phyloP scores from a whole-genome alignment of 1,140 invertebrate species.

The Heliothis virescens region DNA sequence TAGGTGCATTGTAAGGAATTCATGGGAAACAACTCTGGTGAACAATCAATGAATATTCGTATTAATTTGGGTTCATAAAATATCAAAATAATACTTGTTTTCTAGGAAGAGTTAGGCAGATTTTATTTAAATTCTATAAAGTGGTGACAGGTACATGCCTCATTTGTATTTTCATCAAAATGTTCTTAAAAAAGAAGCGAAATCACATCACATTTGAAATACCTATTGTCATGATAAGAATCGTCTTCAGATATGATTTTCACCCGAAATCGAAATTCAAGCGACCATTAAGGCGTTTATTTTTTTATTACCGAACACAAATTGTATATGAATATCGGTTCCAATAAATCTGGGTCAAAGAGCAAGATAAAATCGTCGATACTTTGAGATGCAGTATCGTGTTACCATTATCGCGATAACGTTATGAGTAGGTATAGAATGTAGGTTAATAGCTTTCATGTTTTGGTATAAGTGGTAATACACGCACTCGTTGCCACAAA shows the following conservation, averaged over 20 bases:
- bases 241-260: background rate
- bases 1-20: background rate
- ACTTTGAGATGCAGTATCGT: slow-evolving; percentile 49
- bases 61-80: too few relatives aligned
- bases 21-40: too few relatives aligned
- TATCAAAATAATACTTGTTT: too few relatives aligned
- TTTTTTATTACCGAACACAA: slow-evolving; percentile 1
- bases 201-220: too few relatives aligned
- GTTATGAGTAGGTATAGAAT: slow-evolving; percentile 41
- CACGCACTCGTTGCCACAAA: slow-evolving; percentile 17
- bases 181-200: too few relatives aligned
- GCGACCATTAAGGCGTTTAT: slow-evolving; percentile 1
- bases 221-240: background rate
- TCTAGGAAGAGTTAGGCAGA: background rate
- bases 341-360: slow-evolving; percentile 50
- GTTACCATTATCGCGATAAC: slow-evolving; percentile 42
- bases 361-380: slow-evolving; percentile 53
- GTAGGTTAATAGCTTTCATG: slow-evolving; percentile 45
- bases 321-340: slow-evolving; percentile 33
- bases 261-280: background rate
- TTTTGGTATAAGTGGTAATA: slow-evolving; percentile 30
- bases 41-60: too few relatives aligned
- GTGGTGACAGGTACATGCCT: too few relatives aligned
- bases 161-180: too few relatives aligned
- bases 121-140: background rate